Evolutionary conservation across 30 jellyfish, hydroid and myxozoan genomes (phyloP), one percentile per base, ranked within the genome.

Genomic region (Cassiopea andromeda): DNA sequence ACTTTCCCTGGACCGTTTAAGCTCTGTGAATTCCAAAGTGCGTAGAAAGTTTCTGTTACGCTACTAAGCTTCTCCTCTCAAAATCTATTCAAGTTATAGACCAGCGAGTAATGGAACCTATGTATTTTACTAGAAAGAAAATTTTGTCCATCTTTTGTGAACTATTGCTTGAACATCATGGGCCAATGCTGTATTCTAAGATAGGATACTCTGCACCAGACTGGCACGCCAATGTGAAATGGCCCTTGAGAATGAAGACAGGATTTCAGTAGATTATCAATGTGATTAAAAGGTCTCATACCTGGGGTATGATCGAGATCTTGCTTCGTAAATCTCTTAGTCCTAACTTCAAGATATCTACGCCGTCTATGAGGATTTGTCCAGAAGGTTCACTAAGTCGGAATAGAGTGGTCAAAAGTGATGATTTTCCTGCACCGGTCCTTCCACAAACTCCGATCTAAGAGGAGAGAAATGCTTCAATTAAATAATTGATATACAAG

Each of bases 361-460:
- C 71, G 73, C 85, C 98, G 69, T 94, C 98, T 59, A 94, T 94
- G n/a, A 59, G 7, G 38, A 94, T 94, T 48, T 43, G 18, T 7
- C 98, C 98, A 13, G 73, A 48, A 79, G 97, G 98, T 54, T 94
- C 98, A 60, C 97, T 54, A 9, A 97, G 91, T 2, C 98, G 94
- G 72, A 94, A 94, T 72, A 94, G 71, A 4, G 98, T 90, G 58
- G 97, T 84, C 49, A 94, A 80, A 54, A 94, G 84, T 0, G 98
- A 94, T 1, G 98, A 94, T 77, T 94, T 94, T 15, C 98, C 98
- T 16, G 98, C 98, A 4, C 98, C 98, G 38, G 97, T 94, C 46
- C 98, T 90, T 75, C 98, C 98, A 71, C 98, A 94, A 0, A 94
- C 97, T 12, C 98, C 98, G 66, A 94, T 88, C 98, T 94, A 66